Evolutionary conservation across 2,888 invertebrate species (phyloP).

Genomic region (Lysandra bellargus): DNA sequence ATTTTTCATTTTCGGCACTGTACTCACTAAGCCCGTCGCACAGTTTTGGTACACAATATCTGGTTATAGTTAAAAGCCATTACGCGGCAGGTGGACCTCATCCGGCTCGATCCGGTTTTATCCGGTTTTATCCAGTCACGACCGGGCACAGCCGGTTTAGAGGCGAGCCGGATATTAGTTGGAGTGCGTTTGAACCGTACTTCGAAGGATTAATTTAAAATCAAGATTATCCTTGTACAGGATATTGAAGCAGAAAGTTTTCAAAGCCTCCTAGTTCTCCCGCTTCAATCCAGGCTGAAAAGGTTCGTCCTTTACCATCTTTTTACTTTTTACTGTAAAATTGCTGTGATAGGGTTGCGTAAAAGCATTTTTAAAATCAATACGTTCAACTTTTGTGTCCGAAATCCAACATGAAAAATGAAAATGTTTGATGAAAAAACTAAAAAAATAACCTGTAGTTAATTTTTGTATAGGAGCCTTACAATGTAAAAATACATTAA

Average conservation of each 20-base stretch:
- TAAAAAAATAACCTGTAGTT: background rate
- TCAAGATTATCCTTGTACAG: background rate
- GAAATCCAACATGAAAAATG: background rate
- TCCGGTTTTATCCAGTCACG: constrained; percentile 36
- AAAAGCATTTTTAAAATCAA: background rate
- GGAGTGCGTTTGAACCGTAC: background rate
- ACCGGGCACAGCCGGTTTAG: constrained; percentile 33
- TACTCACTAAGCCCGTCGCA: background rate
- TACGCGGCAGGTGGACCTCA: constrained; percentile 27
- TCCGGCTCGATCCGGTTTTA: constrained; percentile 35
- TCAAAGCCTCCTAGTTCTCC: background rate
- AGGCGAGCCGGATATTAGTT: constrained; percentile 25
- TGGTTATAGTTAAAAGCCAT: constrained; percentile 29
- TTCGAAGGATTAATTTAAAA: constrained; percentile 11
- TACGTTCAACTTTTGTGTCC: background rate
- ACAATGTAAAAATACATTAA: background rate
- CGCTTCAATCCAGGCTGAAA: background rate
- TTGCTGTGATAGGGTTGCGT: background rate
- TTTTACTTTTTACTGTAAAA: too few relatives aligned
- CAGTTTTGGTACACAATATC: background rate
- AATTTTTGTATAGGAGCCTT: background rate
- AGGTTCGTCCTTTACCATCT: too few relatives aligned
- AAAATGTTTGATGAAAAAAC: background rate
- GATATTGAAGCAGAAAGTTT: background rate
- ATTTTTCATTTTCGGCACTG: background rate